Percentiles rank a stretch among this genome's conserved stretches.
These are phyloP conservation scores for Saxidomus purpurata DNA, from an alignment of 1,140 invertebrate species.

Conservation along the genomic window DNA sequence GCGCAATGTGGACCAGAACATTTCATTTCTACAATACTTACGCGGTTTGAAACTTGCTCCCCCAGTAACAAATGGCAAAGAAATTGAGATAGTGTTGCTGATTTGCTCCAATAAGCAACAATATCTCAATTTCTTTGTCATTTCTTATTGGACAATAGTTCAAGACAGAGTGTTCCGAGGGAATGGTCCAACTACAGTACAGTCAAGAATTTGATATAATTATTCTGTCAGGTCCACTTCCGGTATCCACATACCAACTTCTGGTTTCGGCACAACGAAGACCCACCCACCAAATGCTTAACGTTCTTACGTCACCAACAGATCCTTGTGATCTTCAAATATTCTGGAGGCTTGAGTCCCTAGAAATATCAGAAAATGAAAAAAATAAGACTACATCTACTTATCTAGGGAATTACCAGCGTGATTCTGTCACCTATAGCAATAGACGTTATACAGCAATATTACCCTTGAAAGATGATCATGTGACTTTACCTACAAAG, in stretches of 20 bases:
- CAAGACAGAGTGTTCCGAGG: too few relatives aligned
- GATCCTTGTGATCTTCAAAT: not conserved
- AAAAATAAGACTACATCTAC: not conserved
- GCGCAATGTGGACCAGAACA: not conserved
- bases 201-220: too few relatives aligned
- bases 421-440: not conserved
- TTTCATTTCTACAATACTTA: not conserved
- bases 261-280: not conserved
- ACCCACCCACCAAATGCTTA: not conserved
- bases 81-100: conserved; percentile 24
- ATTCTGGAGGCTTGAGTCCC: conserved; percentile 41
- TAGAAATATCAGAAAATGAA: conserved; percentile 21
- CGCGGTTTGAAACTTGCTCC: conserved; percentile 16
- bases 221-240: too few relatives aligned
- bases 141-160: too few relatives aligned
- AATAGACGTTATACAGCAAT: not conserved
- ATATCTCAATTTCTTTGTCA: not conserved
- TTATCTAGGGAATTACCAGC: too few relatives aligned
- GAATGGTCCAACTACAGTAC: too few relatives aligned
- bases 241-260: not conserved
- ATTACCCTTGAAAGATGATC: conserved; percentile 42
- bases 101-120: conserved; percentile 26
- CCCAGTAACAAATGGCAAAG: conserved; percentile 10
- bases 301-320: too few relatives aligned
- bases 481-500: conserved; percentile 18